These are phyloP conservation scores for Astropecten irregularis DNA, from an alignment of 53 echinoderm and acorn worm species.

Conservation along the genomic window DNA sequence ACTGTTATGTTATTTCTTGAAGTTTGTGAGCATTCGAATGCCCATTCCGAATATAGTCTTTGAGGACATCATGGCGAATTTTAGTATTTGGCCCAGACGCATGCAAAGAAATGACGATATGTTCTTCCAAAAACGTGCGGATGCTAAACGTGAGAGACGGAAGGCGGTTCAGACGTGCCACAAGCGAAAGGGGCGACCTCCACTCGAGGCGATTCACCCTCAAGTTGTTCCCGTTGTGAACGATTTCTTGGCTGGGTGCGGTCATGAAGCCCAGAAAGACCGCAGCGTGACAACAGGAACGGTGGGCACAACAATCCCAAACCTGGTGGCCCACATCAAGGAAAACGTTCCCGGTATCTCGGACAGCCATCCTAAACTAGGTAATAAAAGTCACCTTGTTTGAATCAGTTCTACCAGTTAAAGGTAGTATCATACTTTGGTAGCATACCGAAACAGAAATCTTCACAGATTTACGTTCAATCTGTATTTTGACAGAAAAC, in stretches of 20 bases:
- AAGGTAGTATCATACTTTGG: too few species aligned
- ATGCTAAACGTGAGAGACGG: not conserved
- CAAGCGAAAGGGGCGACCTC: not conserved
- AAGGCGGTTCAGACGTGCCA: not conserved
- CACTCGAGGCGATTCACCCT: not conserved
- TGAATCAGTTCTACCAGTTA: too few species aligned
- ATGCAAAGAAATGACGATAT: not conserved
- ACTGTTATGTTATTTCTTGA: too few species aligned
- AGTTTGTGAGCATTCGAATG: too few species aligned
- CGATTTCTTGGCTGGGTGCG: not conserved
- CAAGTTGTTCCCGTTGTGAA: not conserved
- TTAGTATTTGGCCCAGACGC: not conserved
- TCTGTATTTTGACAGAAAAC: too few species aligned
- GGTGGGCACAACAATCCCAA: constrained; percentile 1
- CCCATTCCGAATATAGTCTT: too few species aligned
- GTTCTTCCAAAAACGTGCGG: not conserved
- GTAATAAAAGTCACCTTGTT: too few species aligned
- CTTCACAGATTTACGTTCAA: too few species aligned
- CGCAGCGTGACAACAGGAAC: not conserved
- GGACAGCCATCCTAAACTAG: not conserved
- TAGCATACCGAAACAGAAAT: too few species aligned
- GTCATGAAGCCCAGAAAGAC: constrained; percentile 19
- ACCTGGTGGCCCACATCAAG: not conserved
- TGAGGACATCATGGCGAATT: too few species aligned
- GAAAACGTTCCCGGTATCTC: not conserved